Evolutionary conservation across 2,113 vertebrate species (phyloP).

Genomic region (Cromileptes altivelis): DNA sequence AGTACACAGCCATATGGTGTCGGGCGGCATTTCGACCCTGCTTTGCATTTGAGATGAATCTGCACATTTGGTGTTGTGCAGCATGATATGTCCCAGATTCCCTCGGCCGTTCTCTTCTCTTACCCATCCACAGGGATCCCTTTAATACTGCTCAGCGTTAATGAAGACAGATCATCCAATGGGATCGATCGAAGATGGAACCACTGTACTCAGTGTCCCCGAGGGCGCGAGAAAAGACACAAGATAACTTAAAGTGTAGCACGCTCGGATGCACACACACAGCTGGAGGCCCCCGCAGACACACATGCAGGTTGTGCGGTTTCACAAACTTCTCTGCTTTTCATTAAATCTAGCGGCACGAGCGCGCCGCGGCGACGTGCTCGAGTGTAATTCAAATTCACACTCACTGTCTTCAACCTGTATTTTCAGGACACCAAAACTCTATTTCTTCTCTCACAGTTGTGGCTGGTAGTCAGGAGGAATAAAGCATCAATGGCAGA

Average conservation of each 20-base stretch:
- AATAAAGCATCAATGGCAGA: slow-evolving; percentile 44
- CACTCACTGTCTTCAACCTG: not conserved
- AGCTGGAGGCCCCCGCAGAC: not conserved
- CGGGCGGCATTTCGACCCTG: slow-evolving; percentile 33
- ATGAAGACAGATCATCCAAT: slow-evolving; percentile 83
- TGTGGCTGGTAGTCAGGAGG: slow-evolving; percentile 33
- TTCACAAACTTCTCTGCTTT: slow-evolving; percentile 18
- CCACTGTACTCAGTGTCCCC: slow-evolving; percentile 48
- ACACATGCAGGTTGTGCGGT: not conserved
- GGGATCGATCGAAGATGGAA: slow-evolving; percentile 77
- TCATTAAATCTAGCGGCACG: not conserved
- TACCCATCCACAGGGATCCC: slow-evolving; percentile 45
- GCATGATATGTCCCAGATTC: slow-evolving; percentile 7
- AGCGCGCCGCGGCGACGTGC: not conserved
- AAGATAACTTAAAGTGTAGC: not conserved
- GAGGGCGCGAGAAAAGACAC: slow-evolving; percentile 10
- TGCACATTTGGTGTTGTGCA: slow-evolving; percentile 20
- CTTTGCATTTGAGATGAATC: slow-evolving; percentile 67
- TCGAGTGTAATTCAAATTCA: slow-evolving; percentile 35
- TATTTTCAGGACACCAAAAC: slow-evolving; percentile 32
- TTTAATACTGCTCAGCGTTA: slow-evolving; percentile 74
- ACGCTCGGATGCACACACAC: not conserved
- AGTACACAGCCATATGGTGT: slow-evolving; percentile 38
- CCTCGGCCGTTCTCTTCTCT: slow-evolving; percentile 6
- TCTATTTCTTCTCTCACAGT: not conserved